These are phyloP conservation scores for Rhagium mordax DNA, from an alignment of 2,888 invertebrate species.

Conservation along the genomic window DNA sequence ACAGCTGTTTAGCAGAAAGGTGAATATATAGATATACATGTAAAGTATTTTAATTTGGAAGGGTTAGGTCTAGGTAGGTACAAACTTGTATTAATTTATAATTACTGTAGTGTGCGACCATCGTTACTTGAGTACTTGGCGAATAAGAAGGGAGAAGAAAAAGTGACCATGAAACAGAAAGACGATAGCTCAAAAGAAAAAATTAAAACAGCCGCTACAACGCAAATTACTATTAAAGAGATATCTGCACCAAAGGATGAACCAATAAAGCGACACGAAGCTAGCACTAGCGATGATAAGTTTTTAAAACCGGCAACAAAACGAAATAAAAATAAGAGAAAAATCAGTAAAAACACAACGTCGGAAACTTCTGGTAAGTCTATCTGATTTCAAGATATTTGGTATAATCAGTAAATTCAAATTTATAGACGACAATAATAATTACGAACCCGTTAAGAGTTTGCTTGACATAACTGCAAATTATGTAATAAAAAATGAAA, in stretches of 20 bases:
- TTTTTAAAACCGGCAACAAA: slow-evolving; percentile 36
- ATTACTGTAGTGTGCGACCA: slow-evolving; percentile 50
- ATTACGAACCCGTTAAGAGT: slow-evolving; percentile 40
- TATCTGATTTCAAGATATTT: background rate
- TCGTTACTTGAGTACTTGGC: slow-evolving; percentile 54
- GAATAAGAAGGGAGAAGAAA: slow-evolving; percentile 30
- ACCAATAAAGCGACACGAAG: background rate
- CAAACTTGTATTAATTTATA: background rate
- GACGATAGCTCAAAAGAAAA: slow-evolving; percentile 1
- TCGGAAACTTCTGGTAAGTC: background rate
- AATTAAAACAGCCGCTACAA: background rate
- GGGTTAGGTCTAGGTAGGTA: no score
- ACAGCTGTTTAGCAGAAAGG: slow-evolving; percentile 55
- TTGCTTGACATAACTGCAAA: slow-evolving; percentile 63
- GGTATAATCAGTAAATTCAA: background rate
- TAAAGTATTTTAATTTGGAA: background rate
- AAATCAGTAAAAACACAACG: background rate
- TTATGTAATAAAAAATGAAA: slow-evolving; percentile 61
- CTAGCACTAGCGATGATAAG: slow-evolving; percentile 7
- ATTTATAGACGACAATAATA: slow-evolving; percentile 14
- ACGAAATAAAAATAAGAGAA: slow-evolving; percentile 33
- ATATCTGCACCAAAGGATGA: background rate
- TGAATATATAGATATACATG: slow-evolving; percentile 18
- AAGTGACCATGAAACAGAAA: background rate
- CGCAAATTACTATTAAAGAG: background rate